Evolutionary conservation across 92 coral and sea anemone species (phyloP).

Genomic region (Micromussa lordhowensis): DNA sequence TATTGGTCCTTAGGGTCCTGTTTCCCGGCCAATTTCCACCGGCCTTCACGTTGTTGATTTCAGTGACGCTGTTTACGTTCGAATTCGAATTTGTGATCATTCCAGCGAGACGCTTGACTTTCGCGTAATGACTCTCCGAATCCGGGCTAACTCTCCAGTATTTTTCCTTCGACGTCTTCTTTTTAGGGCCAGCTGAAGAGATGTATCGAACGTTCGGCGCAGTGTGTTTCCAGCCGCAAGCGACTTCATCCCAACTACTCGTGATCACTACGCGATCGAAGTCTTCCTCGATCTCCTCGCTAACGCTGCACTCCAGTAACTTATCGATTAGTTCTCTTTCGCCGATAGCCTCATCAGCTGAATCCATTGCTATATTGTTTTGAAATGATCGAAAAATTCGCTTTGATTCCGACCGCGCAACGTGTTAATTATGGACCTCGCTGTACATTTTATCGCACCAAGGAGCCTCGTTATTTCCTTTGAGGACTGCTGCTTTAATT

Average conservation of each 20-base stretch:
- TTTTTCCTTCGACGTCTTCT: conserved; percentile 78
- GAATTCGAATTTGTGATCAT: conserved; percentile 79
- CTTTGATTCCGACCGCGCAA: background rate
- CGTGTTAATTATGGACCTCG: background rate
- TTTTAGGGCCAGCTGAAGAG: conserved; percentile 71
- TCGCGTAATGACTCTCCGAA: conserved; percentile 75
- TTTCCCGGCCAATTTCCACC: conserved; percentile 42
- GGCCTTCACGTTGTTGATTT: conserved; percentile 45
- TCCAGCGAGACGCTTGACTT: conserved; percentile 85
- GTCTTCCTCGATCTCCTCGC: conserved; percentile 47
- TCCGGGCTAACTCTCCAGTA: conserved; percentile 67
- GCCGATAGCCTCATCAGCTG: background rate
- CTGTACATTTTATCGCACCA: conserved; percentile 16
- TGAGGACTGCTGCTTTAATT: conserved; percentile 14
- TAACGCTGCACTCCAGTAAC: conserved; percentile 35
- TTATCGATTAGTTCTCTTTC: conserved; percentile 36
- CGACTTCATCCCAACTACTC: conserved; percentile 78
- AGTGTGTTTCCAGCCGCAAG: conserved; percentile 80
- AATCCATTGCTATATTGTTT: conserved; percentile 11
- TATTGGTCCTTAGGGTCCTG: conserved; percentile 32
- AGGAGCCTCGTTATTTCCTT: conserved; percentile 7
- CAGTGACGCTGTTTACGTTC: conserved; percentile 34
- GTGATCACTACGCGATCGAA: conserved; percentile 68
- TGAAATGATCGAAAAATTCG: background rate
- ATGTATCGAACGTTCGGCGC: conserved; percentile 77